Evolutionary conservation across 2,888 invertebrate species (phyloP), one percentile per base, ranked within the genome.

Genomic region (Frankliniella intonsa): DNA sequence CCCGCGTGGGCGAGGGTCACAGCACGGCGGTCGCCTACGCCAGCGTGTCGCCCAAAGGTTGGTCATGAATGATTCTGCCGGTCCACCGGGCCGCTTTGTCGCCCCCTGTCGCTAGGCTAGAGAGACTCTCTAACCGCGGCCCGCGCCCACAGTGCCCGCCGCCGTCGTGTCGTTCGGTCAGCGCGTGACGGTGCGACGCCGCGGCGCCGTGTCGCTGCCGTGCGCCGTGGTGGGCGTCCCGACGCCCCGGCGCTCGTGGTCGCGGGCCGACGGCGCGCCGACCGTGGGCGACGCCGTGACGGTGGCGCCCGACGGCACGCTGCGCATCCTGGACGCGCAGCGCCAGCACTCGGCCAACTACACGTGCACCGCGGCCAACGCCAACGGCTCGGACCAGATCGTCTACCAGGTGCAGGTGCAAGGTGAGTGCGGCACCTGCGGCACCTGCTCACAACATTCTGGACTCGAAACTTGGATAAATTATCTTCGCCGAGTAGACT

Each of bases 1-100:
- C 92, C 0, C 89, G 90, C 85, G 89, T 91, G 79, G 92, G 92
- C 0, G 90, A 91, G 85, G 92, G 92, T 5, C 89, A 90, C 1
- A 90, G 89, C 85, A 91, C 91, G 0, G 88, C 89, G n/a, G 90
- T 90, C 19, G 89, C 90, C 83, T 85, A 84, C 85, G 86, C 84
- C 83, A 84, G 83, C 80, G 84, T 83, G 80, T 84, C 84, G 2
- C 84, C 83, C 55, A 83, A 83, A 83, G 84, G 85, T 85, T 17
- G 69, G 50, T 82, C n/a, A n/a, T 14, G n/a, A 51, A 7, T n/a
- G 5, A n/a, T 80, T 38, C 12, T 49, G 27, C 14, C 19, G 17
- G 19, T 65, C 2, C 25, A 50, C 38, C 55, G 2, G 55, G 55
- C 55, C 10, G 10, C n/a, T n/a, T n/a, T n/a, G n/a, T n/a, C n/a